These are phyloP conservation scores for Machimus atricapillus DNA, from an alignment of 2,888 invertebrate genomes.

Conservation along the genomic window DNA sequence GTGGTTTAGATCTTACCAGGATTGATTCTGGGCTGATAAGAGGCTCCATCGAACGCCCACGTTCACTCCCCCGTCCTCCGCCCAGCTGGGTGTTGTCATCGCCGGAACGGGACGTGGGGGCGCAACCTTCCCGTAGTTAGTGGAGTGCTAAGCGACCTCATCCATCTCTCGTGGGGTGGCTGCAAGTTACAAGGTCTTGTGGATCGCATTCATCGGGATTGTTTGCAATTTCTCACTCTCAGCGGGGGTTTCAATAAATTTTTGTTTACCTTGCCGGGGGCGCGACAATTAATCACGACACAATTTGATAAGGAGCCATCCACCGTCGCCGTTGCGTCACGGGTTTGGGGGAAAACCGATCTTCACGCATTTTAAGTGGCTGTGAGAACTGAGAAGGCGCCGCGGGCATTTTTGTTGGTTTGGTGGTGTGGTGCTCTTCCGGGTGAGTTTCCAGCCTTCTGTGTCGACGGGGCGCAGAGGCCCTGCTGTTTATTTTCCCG, in stretches of 20 bases:
- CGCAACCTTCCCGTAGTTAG: background rate
- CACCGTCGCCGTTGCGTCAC: background rate
- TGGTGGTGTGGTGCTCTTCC: background rate
- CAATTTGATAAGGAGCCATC: background rate
- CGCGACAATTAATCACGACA: background rate
- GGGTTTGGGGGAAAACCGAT: background rate
- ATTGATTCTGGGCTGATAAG: background rate
- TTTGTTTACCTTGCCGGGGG: constrained; percentile 3
- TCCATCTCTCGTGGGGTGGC: background rate
- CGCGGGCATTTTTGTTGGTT: background rate
- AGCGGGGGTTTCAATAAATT: background rate
- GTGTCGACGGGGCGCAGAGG: background rate
- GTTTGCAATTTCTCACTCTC: background rate
- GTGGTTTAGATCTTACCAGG: background rate
- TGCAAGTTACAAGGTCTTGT: background rate
- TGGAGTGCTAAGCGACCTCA: background rate
- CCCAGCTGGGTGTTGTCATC: background rate
- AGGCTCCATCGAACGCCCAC: background rate
- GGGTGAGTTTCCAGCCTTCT: background rate
- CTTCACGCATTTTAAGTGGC: background rate
- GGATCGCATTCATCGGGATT: background rate
- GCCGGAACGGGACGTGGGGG: background rate
- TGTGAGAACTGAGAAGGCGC: background rate
- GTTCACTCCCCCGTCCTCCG: background rate
- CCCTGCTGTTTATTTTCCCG: background rate